phyloP scores from a whole-genome alignment of 1,140 invertebrate species.

The Drosophila bipectinata region DNA sequence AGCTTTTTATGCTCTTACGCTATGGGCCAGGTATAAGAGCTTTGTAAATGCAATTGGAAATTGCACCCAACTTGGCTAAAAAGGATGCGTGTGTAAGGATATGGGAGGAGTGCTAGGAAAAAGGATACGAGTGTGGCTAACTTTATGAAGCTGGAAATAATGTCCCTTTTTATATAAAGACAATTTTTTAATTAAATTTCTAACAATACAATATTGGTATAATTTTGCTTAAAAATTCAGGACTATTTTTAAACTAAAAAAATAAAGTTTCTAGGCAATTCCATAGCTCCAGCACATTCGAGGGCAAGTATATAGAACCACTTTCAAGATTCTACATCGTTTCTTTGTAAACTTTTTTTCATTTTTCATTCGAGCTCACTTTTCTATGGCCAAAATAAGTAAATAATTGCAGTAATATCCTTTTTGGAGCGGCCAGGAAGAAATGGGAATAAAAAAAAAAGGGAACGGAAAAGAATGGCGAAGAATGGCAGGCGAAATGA shows the following conservation, averaged over 20 bases:
- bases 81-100: constrained; percentile 8
- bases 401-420: constrained; percentile 82
- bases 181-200: not conserved
- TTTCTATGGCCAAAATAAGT: constrained; percentile 80
- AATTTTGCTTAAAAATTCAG: no score
- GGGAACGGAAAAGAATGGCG: constrained; percentile 43
- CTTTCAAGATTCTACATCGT: constrained; percentile 52
- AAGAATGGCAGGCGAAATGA: constrained; percentile 62
- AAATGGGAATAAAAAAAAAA: constrained; percentile 34
- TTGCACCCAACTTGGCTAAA: constrained; percentile 16
- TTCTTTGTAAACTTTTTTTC: constrained; percentile 32
- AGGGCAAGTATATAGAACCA: constrained; percentile 36
- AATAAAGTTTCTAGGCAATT: not conserved
- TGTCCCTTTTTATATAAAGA: not conserved
- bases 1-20: constrained; percentile 71
- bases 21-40: constrained; percentile 55
- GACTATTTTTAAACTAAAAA: not conserved
- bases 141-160: not conserved
- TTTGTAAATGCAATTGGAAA: constrained; percentile 43
- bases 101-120: not conserved
- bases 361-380: constrained; percentile 45
- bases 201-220: not conserved
- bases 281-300: constrained; percentile 2
- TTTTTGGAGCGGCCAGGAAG: constrained; percentile 68
- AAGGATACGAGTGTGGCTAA: not conserved